Conservation (phyloP, 2,113 vertebrate genomes). For the Heteronetta atricapilla region DNA sequence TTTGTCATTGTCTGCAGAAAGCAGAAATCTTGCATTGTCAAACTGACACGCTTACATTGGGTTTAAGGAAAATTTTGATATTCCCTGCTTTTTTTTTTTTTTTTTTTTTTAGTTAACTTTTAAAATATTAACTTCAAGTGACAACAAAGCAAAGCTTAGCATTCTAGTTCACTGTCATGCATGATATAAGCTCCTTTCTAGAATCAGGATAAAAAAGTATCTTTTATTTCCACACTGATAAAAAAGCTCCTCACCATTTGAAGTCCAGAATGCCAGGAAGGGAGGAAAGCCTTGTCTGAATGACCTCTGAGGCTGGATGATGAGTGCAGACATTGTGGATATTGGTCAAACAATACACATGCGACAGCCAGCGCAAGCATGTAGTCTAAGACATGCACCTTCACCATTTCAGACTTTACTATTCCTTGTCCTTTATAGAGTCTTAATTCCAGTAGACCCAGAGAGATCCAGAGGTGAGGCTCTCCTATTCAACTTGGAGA, state of each 20-base stretch:
- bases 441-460: background rate
- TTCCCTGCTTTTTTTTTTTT: background rate
- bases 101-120: background rate
- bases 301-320: background rate
- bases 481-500: background rate
- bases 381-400: fast-evolving
- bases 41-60: background rate
- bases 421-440: background rate
- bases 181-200: background rate
- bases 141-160: background rate
- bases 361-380: background rate
- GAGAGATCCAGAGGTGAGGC: background rate
- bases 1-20: background rate
- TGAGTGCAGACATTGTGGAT: background rate
- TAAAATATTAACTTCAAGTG: background rate
- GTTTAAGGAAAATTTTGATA: background rate
- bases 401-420: background rate
- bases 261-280: background rate
- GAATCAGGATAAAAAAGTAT: background rate
- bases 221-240: background rate
- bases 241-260: background rate
- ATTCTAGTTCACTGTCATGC: background rate
- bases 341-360: background rate
- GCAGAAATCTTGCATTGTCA: background rate
- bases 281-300: background rate